A percentile compares a stretch with the other conserved stretches of the same genome.
Conservation (phyloP, 2,797 vertebrate genomes). For the Mionectes olivaceus region DNA sequence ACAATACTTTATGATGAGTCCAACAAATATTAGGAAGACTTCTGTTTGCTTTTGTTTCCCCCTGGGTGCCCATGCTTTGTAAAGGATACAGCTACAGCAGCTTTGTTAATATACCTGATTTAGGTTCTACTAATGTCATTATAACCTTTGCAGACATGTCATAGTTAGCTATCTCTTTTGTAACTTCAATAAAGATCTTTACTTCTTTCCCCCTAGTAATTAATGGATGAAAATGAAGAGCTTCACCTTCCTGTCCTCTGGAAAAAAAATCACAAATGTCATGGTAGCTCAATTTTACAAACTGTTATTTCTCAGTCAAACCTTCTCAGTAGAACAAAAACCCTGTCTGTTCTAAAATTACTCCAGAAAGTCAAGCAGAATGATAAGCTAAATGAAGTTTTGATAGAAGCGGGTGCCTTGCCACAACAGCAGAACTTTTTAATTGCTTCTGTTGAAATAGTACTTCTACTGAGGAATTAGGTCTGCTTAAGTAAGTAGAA, state of each 20-base stretch:
- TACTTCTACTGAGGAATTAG: background rate
- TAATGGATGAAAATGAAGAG: background rate
- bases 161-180: background rate
- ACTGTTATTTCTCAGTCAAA: background rate
- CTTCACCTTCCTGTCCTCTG: background rate
- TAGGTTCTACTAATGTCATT: background rate
- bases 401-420: background rate
- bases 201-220: background rate
- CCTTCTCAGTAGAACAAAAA: background rate
- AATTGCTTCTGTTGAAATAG: conserved; percentile 1
- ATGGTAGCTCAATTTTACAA: background rate
- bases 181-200: background rate
- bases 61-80: background rate
- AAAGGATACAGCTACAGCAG: background rate
- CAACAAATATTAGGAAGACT: background rate
- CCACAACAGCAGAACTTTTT: background rate
- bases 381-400: background rate
- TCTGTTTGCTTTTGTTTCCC: conserved; percentile 38
- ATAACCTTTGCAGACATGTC: background rate
- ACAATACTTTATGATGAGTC: conserved; percentile 21
- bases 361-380: background rate
- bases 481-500: background rate
- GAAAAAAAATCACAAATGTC: background rate
- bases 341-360: background rate
- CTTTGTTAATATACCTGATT: conserved; percentile 1